Evolutionary conservation across 1,140 invertebrate genomes (phyloP).

Genomic region (Lamellibrachia luymesi): DNA sequence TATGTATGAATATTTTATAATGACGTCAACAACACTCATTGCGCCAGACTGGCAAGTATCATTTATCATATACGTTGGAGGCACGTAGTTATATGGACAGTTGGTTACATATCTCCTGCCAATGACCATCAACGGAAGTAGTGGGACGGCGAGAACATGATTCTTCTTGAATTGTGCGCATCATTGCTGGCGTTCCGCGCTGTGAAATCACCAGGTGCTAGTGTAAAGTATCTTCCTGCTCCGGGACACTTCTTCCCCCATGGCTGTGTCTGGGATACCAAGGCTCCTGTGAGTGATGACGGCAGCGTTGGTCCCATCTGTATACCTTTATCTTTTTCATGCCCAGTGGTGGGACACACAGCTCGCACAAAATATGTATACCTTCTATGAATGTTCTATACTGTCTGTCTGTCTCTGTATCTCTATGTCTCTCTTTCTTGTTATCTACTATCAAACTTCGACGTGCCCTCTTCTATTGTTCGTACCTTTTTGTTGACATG

Average conservation of each 20-base stretch:
- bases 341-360: not conserved
- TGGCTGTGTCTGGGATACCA: not conserved
- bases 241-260: not conserved
- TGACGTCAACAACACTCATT: not conserved
- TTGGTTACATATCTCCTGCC: not conserved
- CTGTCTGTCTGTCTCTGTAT: not conserved
- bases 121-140: not conserved
- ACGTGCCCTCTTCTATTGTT: too few relatives aligned
- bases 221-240: not conserved
- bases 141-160: not conserved
- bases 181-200: not conserved
- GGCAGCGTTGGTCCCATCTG: not conserved
- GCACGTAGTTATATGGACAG: too few relatives aligned
- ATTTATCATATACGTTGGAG: not conserved
- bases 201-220: not conserved
- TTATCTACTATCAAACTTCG: not conserved
- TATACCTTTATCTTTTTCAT: not conserved
- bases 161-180: not conserved
- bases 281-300: not conserved
- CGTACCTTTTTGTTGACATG: too few relatives aligned
- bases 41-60: not conserved
- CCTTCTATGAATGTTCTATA: too few relatives aligned
- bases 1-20: not conserved
- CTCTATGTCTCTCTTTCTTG: not conserved
- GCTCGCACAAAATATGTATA: too few relatives aligned